Evolutionary conservation across 2,888 invertebrate species (phyloP).

Genomic region (Parasteatoda lunata): DNA sequence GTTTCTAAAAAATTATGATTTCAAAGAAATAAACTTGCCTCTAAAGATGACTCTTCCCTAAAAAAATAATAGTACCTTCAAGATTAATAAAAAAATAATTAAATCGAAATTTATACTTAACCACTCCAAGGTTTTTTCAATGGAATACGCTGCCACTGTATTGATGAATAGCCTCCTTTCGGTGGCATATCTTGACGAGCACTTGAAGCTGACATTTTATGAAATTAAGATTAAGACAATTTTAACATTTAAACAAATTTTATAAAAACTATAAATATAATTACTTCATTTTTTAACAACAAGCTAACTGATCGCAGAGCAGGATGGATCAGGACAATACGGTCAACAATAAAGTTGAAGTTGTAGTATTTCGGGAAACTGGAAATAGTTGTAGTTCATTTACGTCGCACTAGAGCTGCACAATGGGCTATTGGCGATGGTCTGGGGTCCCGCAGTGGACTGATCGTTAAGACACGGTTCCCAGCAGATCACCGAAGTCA

Average conservation of each 20-base stretch:
- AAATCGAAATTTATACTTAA: slow-evolving; percentile 73
- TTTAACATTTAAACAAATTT: not conserved
- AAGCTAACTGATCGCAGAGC: not conserved
- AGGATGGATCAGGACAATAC: slow-evolving; percentile 32
- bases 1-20: too few species aligned
- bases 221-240: not conserved
- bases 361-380: not conserved
- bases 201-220: slow-evolving; percentile 43
- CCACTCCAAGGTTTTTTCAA: slow-evolving; percentile 83
- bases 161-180: slow-evolving; percentile 88
- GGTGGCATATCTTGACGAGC: slow-evolving; percentile 93
- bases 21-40: too few species aligned
- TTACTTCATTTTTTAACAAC: not conserved
- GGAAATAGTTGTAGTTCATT: too few species aligned
- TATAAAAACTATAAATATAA: not conserved
- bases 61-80: not conserved
- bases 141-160: slow-evolving; percentile 83
- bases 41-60: too few species aligned
- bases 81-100: not conserved
- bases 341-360: slow-evolving; percentile 13
- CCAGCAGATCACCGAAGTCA: too few species aligned
- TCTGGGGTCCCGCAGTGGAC: too few species aligned
- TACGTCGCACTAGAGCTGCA: too few species aligned
- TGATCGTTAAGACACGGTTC: too few species aligned
- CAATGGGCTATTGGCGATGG: too few species aligned